phyloP scores from a whole-genome alignment of 2,113 vertebrate species.

The Aspidoscelis tigris region DNA sequence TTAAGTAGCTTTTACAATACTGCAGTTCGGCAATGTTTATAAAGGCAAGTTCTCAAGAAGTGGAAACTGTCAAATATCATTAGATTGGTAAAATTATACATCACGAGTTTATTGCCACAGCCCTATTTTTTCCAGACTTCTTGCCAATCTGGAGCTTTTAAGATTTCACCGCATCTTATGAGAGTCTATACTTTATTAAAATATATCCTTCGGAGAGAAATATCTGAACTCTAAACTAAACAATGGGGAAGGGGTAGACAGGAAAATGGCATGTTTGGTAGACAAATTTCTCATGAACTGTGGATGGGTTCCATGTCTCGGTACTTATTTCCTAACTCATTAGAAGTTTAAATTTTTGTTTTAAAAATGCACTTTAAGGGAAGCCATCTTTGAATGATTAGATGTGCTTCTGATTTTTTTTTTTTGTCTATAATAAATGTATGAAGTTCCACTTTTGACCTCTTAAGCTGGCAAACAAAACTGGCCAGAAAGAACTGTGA shows the following conservation, averaged over 20 bases:
- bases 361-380: slow-evolving; percentile 33
- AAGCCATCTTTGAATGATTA: not conserved
- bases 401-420: not conserved
- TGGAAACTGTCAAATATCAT: slow-evolving; percentile 20
- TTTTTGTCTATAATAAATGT: not conserved
- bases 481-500: not conserved
- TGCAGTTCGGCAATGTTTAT: slow-evolving; percentile 17
- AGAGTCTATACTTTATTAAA: slow-evolving; percentile 27
- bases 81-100: slow-evolving; percentile 27
- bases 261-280: slow-evolving; percentile 44
- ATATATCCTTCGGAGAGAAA: slow-evolving; percentile 43
- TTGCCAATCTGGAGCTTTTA: slow-evolving; percentile 36
- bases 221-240: slow-evolving; percentile 50
- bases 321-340: slow-evolving; percentile 26
- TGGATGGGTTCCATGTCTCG: not conserved
- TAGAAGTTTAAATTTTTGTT: slow-evolving; percentile 49
- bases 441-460: not conserved
- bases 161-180: slow-evolving; percentile 4
- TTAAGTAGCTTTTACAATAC: slow-evolving; percentile 19
- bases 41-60: slow-evolving; percentile 18
- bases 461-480: not conserved
- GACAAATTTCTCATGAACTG: not conserved
- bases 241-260: slow-evolving; percentile 35
- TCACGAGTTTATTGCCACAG: not conserved
- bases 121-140: slow-evolving; percentile 4